Percentiles rank a stretch among this genome's conserved stretches.
phyloP scores from a whole-genome alignment of 2,888 invertebrate genomes.

The Brenthis daphne region DNA sequence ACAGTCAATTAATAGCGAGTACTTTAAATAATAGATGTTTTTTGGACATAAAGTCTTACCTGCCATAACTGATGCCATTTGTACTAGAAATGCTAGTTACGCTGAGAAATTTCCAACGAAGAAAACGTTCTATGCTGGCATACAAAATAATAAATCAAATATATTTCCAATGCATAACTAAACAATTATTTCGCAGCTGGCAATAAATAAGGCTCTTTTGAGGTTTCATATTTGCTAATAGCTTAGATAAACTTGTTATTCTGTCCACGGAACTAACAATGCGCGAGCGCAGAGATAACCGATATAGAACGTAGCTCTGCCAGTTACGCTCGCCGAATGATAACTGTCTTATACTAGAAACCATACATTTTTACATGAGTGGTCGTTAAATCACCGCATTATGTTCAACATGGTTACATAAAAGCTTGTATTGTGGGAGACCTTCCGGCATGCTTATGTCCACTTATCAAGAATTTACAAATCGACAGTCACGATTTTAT shows the following conservation, averaged over 20 bases:
- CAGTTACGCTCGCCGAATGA: constrained; percentile 66
- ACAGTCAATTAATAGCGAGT: background rate
- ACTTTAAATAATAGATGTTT: background rate
- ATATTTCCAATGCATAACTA: constrained; percentile 26
- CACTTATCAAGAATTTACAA: constrained; percentile 63
- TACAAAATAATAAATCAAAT: constrained; percentile 25
- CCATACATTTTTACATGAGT: constrained; percentile 64
- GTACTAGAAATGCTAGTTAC: background rate
- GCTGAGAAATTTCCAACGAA: constrained; percentile 1
- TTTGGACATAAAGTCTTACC: background rate
- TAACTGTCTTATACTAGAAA: constrained; percentile 60
- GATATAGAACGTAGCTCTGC: constrained; percentile 58
- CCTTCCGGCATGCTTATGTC: constrained; percentile 54
- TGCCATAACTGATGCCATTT: background rate
- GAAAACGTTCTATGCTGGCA: too few species aligned
- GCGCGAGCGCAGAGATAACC: constrained; percentile 63
- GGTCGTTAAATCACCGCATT: constrained; percentile 59
- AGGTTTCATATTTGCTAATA: constrained; percentile 74
- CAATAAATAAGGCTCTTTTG: constrained; percentile 60
- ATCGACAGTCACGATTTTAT: constrained; percentile 64
- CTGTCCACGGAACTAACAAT: constrained; percentile 75
- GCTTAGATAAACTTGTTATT: constrained; percentile 70
- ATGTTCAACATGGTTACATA: constrained; percentile 49
- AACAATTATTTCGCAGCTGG: constrained; percentile 34
- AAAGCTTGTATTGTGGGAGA: constrained; percentile 34